phyloP scores from a whole-genome alignment of 2,113 vertebrate species.

The Dromaius novaehollandiae region DNA sequence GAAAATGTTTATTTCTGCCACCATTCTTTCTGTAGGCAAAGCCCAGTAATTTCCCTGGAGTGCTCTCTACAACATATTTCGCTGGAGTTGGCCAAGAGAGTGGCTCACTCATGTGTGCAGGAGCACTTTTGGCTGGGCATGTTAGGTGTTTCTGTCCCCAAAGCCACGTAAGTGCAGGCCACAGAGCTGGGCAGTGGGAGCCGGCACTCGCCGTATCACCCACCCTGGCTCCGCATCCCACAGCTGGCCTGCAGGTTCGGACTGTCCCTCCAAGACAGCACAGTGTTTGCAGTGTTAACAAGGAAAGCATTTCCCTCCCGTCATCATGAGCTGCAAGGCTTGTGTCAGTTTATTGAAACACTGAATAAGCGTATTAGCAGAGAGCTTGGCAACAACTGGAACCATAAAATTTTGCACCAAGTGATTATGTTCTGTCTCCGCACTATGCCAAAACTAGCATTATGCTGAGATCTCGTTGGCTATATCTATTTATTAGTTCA shows the following conservation, averaged over 20 bases:
- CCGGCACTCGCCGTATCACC: neutral
- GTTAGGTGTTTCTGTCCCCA: accelerated
- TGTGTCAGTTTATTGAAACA: neutral
- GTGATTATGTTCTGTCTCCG: neutral
- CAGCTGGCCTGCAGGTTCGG: too few relatives aligned
- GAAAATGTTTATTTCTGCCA: neutral
- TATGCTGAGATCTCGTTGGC: neutral
- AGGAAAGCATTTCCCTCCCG: neutral
- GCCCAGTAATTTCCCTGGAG: neutral
- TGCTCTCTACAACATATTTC: accelerated
- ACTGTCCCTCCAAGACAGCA: neutral
- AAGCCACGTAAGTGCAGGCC: neutral
- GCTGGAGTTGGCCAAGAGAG: neutral
- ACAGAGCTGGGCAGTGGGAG: accelerated
- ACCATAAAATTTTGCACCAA: neutral
- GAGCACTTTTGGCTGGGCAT: neutral
- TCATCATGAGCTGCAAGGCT: neutral
- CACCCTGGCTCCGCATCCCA: too few relatives aligned
- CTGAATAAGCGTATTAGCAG: neutral
- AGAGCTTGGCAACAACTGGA: neutral
- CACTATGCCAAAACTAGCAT: neutral
- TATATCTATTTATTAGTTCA: neutral
- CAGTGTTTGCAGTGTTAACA: neutral
- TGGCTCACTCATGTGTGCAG: accelerated
- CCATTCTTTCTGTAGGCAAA: neutral